Conservation (phyloP, 2,113 vertebrate genomes). For the Piliocolobus tephrosceles region DNA sequence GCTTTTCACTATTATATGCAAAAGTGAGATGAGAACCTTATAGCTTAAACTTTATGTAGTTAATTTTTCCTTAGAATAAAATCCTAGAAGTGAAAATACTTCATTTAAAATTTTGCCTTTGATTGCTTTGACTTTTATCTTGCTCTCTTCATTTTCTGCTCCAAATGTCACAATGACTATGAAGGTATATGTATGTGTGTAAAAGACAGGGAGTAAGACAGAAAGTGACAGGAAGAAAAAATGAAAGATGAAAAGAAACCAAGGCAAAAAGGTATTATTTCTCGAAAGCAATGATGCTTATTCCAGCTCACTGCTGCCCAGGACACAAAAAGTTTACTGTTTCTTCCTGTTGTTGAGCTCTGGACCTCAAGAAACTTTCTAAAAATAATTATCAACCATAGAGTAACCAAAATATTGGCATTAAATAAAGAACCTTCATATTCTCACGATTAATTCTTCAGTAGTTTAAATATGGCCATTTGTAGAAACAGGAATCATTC, state of each 20-base stretch:
- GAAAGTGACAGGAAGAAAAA: not conserved
- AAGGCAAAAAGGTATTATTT: not conserved
- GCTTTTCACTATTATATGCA: not conserved
- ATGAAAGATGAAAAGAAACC: not conserved
- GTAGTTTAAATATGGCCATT: not conserved
- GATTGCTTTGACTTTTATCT: not conserved
- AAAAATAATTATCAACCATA: slow-evolving; percentile 15
- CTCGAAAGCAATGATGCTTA: not conserved
- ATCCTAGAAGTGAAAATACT: not conserved
- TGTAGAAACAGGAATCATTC: not conserved
- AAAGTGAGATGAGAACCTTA: not conserved
- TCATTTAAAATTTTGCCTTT: not conserved
- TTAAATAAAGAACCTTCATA: not conserved
- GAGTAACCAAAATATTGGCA: not conserved
- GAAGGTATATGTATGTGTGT: not conserved
- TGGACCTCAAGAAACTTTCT: not conserved
- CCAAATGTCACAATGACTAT: not conserved
- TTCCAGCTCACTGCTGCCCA: not conserved
- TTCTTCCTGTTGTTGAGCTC: slow-evolving; percentile 3
- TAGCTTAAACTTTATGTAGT: not conserved
- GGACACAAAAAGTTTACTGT: not conserved
- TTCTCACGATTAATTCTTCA: not conserved
- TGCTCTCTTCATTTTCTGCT: not conserved
- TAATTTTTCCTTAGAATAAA: slow-evolving; percentile 34
- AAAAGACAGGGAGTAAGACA: not conserved